phyloP scores from a whole-genome alignment of 2,797 vertebrate genomes.

The Octomys mimax region DNA sequence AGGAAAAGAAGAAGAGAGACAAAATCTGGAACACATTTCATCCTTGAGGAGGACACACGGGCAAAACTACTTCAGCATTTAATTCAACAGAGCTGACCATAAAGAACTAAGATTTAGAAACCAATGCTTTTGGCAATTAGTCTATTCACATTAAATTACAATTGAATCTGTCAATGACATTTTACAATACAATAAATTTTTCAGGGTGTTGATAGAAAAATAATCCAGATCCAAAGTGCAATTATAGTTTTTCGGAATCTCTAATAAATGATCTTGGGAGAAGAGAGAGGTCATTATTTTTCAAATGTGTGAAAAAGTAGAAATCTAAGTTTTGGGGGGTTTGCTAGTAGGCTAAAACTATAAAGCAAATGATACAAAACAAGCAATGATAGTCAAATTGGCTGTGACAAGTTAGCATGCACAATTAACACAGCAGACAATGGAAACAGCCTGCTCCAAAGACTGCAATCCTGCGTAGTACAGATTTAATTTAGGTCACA shows the following conservation, averaged over 20 bases:
- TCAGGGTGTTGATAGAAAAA: constrained; percentile 31
- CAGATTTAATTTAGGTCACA: constrained; percentile 65
- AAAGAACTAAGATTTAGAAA: constrained; percentile 31
- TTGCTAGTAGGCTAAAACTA: neutral
- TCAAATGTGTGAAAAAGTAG: constrained; percentile 17
- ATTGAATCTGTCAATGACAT: constrained; percentile 1
- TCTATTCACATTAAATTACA: constrained; percentile 62
- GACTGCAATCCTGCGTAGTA: neutral
- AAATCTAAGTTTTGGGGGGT: neutral
- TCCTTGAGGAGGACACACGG: neutral
- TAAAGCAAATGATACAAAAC: constrained; percentile 30
- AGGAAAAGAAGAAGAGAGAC: neutral
- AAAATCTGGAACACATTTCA: constrained; percentile 61
- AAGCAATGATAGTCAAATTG: constrained; percentile 57
- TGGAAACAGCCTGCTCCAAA: constrained; percentile 31
- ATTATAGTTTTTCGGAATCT: constrained; percentile 53
- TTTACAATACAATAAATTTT: constrained; percentile 54
- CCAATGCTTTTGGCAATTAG: constrained; percentile 45
- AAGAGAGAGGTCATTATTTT: constrained; percentile 30
- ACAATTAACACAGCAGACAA: constrained; percentile 56
- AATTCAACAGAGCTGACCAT: neutral
- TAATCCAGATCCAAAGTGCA: constrained; percentile 4
- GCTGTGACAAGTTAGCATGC: constrained; percentile 2
- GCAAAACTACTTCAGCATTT: constrained; percentile 3
- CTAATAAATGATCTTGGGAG: constrained; percentile 51